Percentiles rank a stretch among this genome's conserved stretches.
phyloP scores from a whole-genome alignment of 1,140 invertebrate genomes.

The Drosophila truncata region DNA sequence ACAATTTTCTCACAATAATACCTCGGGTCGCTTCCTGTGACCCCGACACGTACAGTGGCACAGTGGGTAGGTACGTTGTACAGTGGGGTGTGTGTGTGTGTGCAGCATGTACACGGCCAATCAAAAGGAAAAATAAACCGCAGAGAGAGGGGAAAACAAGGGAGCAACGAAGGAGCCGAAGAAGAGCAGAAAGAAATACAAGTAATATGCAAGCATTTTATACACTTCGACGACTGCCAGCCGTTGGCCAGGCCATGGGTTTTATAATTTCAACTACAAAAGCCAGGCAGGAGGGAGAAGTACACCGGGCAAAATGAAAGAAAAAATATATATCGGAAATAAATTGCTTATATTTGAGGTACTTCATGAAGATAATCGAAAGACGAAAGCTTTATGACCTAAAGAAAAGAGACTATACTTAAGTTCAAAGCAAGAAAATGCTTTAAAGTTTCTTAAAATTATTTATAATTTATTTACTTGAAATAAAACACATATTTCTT shows the following conservation, averaged over 20 bases:
- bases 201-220: constrained; percentile 77
- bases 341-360: not conserved
- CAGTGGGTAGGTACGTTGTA: constrained; percentile 7
- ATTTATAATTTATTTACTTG: not conserved
- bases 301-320: not conserved
- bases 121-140: constrained; percentile 66
- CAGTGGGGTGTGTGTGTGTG: not conserved
- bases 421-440: not conserved
- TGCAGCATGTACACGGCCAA: constrained; percentile 47
- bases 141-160: constrained; percentile 23
- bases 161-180: constrained; percentile 13
- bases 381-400: too few species aligned
- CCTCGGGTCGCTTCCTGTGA: constrained; percentile 68
- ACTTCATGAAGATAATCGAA: too few species aligned
- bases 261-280: constrained; percentile 68
- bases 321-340: not conserved
- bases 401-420: too few species aligned
- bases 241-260: constrained; percentile 38
- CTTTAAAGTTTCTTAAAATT: not conserved
- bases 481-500: not conserved
- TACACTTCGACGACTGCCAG: constrained; percentile 59
- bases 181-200: constrained; percentile 43
- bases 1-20: constrained; percentile 60
- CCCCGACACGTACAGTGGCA: constrained; percentile 57
- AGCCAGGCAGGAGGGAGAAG: not conserved